Conservation (phyloP, 2,888 invertebrate genomes). For the Tachina fera region DNA sequence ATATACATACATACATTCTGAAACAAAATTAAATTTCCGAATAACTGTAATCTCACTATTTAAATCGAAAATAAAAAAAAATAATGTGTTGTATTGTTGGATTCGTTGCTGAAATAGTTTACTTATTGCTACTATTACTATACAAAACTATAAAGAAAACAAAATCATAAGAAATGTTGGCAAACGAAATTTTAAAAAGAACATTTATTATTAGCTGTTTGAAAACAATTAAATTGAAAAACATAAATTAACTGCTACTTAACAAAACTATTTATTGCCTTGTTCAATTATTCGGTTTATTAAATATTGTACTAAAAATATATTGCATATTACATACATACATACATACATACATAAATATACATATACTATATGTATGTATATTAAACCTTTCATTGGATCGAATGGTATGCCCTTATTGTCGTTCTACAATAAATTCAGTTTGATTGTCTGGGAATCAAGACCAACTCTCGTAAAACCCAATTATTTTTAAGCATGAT, state of each 20-base stretch:
- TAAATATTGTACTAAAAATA: neutral
- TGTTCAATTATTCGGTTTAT: conserved; percentile 18
- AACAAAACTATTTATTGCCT: conserved; percentile 14
- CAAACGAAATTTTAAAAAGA: conserved; percentile 10
- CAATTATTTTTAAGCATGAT: too few species aligned
- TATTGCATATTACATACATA: too few species aligned
- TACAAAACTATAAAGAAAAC: conserved; percentile 32
- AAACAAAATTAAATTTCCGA: conserved; percentile 29
- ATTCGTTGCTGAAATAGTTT: conserved; percentile 71
- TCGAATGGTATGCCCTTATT: too few species aligned
- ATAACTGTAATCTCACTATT: conserved; percentile 44
- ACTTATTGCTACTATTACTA: conserved; percentile 49
- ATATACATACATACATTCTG: conserved; percentile 24
- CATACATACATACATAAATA: too few species aligned
- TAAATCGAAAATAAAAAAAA: conserved; percentile 21
- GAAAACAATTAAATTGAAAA: neutral
- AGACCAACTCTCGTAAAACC: too few species aligned
- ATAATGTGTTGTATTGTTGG: conserved; percentile 65
- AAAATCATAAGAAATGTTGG: conserved; percentile 16
- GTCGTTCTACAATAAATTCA: too few species aligned
- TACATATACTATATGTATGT: too few species aligned
- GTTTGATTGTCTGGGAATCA: too few species aligned
- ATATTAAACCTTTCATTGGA: too few species aligned
- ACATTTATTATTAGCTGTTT: conserved; percentile 12
- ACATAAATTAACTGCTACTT: conserved; percentile 1